Base-by-base conservation (phyloP, 2,113 vertebrate species). In the Cochlearius cochlearius region DNA sequence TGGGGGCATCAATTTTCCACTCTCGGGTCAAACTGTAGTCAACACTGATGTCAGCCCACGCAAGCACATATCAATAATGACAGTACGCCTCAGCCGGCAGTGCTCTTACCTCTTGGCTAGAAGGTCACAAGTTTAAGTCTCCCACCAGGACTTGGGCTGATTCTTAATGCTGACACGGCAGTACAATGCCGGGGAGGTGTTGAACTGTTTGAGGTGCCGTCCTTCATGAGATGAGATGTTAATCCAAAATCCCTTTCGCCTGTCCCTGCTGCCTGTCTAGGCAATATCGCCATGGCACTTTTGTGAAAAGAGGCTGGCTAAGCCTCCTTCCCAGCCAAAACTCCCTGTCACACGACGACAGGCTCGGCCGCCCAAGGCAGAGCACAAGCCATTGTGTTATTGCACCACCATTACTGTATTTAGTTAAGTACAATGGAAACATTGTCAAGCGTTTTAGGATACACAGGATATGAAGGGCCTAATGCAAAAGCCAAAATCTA, bases 91-190 rank as follows among this genome's bases (percentile, higher is more conserved):
- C 86, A 87, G 78, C 50, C n/a, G 4, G 67, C 92, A 86, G 49
- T 32, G 86, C 62, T 96, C 72, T 94, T 96, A 91, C 85, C 95
- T 94, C 94, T 96, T 93, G 82, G 64, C 72, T 92, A 81, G 86
- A 64, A 92, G 94, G 95, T 94, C 90, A 93, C 53, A 63, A 86
- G 91, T 94, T 97, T 95, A 97, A 96, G 94, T 95, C 85, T 96
- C 95, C 76, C 89, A 95, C 92, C 89, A 94, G 94, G 92, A 75
- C 94, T 52, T 41, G 89, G 86, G 85, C 66, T 92, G 95, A n/a
- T 92, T 89, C 93, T 90, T 87, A 94, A 83, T 14, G 63, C 86
- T 91, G 84, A 95, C 80, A 63, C 0, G 21, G 89, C 91, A 83
- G 59, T 1, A 41, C 83, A 95, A 56, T 2, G 15, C 83, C 36